Conservation (phyloP, 2,113 vertebrate genomes). For the Nanorana parkeri region DNA sequence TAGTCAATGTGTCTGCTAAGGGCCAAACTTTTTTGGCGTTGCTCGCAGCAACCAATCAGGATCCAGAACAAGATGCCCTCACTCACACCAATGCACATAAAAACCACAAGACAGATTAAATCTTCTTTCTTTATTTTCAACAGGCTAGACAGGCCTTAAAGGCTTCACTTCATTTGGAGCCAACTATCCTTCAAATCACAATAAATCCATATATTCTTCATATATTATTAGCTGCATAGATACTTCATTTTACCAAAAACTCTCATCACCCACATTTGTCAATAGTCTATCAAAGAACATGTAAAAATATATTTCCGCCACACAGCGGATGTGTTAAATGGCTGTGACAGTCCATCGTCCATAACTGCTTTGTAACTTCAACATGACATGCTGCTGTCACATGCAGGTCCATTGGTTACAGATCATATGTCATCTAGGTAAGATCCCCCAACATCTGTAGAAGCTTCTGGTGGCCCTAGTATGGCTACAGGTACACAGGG, state of each 20-base stretch:
- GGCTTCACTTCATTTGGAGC: constrained; percentile 12
- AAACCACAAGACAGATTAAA: constrained; percentile 3
- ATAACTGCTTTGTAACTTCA: not conserved
- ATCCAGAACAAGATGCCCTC: too few species aligned
- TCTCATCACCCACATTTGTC: not conserved
- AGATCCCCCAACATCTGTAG: not conserved
- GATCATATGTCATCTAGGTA: not conserved
- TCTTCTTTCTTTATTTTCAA: constrained; percentile 21
- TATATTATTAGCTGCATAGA: not conserved
- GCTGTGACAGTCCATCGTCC: not conserved
- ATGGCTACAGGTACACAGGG: constrained; percentile 1
- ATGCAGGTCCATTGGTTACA: not conserved
- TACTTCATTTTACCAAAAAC: not conserved
- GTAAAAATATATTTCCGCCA: constrained; percentile 39
- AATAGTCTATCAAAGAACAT: constrained; percentile 3
- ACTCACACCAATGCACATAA: not conserved
- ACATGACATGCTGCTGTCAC: not conserved
- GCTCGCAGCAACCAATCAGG: too few species aligned
- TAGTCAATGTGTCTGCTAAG: too few species aligned
- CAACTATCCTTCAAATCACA: constrained; percentile 15
- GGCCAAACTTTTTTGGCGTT: too few species aligned
- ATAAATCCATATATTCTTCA: constrained; percentile 19
- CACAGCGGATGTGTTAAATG: constrained; percentile 19
- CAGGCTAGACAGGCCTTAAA: constrained; percentile 2
- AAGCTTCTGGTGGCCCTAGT: not conserved